These are phyloP conservation scores for Julus scanicus DNA, from an alignment of 2,888 invertebrate genomes.

Conservation along the genomic window DNA sequence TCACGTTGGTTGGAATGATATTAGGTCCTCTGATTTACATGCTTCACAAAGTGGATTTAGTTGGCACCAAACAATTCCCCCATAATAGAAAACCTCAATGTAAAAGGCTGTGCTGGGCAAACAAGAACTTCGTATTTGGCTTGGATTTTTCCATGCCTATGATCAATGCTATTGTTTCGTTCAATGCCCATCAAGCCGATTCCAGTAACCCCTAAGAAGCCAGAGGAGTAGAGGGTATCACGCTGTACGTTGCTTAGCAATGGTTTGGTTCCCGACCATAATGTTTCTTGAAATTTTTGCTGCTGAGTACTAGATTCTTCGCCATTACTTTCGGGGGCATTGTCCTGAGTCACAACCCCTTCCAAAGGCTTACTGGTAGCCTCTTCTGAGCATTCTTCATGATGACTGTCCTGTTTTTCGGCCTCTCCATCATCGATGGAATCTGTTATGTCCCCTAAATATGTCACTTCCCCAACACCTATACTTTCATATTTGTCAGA, in stretches of 20 bases:
- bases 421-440: neutral
- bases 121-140: slow-evolving; percentile 74
- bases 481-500: slow-evolving; percentile 23
- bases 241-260: slow-evolving; percentile 48
- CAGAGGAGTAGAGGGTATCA: slow-evolving; percentile 75
- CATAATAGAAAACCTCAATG: slow-evolving; percentile 80
- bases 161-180: slow-evolving; percentile 70
- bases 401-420: neutral
- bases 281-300: slow-evolving; percentile 12
- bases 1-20: neutral
- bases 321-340: neutral
- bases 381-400: slow-evolving; percentile 19
- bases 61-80: slow-evolving; percentile 77
- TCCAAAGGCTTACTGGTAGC: neutral
- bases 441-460: slow-evolving; percentile 26
- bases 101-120: slow-evolving; percentile 83
- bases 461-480: slow-evolving; percentile 29
- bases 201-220: slow-evolving; percentile 77
- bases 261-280: slow-evolving; percentile 54
- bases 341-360: neutral
- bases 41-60: neutral
- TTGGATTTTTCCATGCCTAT: slow-evolving; percentile 63
- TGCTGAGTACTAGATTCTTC: neutral
- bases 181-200: slow-evolving; percentile 71
- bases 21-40: slow-evolving; percentile 10